Evolutionary conservation across 2,113 vertebrate genomes (phyloP).

Genomic region (Serinus canaria): DNA sequence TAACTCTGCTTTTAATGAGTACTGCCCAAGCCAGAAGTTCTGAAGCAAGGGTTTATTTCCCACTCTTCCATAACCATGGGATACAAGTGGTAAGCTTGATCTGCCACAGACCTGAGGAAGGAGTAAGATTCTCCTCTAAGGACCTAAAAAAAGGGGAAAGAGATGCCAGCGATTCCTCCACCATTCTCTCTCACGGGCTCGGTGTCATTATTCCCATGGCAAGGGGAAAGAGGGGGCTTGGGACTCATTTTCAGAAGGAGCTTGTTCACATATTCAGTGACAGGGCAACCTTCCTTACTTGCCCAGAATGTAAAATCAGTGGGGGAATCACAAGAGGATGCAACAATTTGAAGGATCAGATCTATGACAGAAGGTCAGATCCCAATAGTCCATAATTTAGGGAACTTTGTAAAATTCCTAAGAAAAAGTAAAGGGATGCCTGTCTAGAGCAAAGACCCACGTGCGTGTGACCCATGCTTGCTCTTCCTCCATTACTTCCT

Average conservation of each 20-base stretch:
- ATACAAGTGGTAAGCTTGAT: not conserved
- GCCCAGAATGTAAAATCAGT: not conserved
- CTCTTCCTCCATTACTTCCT: not conserved
- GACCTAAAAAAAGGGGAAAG: not conserved
- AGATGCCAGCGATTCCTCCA: not conserved
- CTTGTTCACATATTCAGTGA: not conserved
- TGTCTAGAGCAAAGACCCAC: not conserved
- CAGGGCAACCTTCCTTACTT: not conserved
- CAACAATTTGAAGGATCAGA: not conserved
- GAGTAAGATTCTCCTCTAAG: not conserved
- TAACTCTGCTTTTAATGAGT: not conserved
- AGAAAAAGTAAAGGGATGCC: not conserved
- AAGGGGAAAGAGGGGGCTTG: not conserved
- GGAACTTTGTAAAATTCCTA: not conserved
- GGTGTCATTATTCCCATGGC: not conserved
- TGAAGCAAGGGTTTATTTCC: not conserved
- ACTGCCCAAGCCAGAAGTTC: not conserved
- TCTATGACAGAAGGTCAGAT: not conserved
- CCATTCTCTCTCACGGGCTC: not conserved
- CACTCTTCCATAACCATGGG: not conserved
- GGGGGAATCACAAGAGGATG: not conserved
- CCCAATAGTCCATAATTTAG: not conserved
- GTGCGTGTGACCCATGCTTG: fast-evolving
- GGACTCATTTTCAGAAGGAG: not conserved
- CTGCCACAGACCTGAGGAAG: not conserved